These are phyloP conservation scores for Semotilus atromaculatus DNA, from an alignment of 2,797 vertebrate genomes.

Conservation along the genomic window DNA sequence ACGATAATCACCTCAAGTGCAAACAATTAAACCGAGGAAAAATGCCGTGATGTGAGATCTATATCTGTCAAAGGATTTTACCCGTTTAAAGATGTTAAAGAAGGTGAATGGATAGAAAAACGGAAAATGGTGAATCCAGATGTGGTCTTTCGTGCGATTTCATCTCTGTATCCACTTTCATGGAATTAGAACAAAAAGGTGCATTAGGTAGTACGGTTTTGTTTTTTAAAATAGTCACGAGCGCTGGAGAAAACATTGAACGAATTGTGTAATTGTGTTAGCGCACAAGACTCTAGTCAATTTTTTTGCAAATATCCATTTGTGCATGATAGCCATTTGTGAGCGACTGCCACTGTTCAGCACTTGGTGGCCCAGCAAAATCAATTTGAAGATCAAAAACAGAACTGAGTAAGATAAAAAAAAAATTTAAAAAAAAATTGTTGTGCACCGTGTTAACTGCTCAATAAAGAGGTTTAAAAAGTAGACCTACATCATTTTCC, in stretches of 20 bases:
- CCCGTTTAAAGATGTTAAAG: constrained; percentile 39
- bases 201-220: background rate
- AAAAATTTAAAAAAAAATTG: background rate
- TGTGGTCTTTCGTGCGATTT: background rate
- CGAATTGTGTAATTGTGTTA: background rate
- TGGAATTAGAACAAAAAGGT: background rate
- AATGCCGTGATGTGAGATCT: constrained; percentile 75
- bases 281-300: background rate
- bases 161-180: background rate
- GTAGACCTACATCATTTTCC: background rate
- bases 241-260: background rate
- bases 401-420: background rate
- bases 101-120: constrained; percentile 20
- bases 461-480: background rate
- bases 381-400: background rate
- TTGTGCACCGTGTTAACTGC: background rate
- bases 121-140: background rate
- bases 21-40: constrained; percentile 85
- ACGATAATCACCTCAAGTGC: constrained; percentile 81
- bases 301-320: background rate
- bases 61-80: constrained; percentile 57
- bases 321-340: background rate
- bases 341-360: background rate
- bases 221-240: background rate
- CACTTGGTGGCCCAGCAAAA: background rate